Conservation (phyloP, 2,113 vertebrate genomes). For the Sinocyclocheilus anshuiensis region DNA sequence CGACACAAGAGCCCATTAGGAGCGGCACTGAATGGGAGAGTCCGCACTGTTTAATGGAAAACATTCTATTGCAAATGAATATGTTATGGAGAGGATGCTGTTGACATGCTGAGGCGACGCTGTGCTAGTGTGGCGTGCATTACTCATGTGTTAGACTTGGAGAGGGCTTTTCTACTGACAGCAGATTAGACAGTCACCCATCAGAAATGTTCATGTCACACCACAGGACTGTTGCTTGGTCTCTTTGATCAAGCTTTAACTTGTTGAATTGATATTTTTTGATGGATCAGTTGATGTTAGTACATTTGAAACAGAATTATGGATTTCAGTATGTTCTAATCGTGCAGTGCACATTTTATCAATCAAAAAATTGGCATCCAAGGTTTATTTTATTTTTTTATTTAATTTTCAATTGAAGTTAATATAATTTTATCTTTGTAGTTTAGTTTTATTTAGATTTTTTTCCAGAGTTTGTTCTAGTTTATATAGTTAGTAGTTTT, state of each 20-base stretch:
- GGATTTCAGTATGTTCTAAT: background rate
- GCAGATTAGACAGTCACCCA: background rate
- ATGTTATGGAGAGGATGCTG: slow-evolving; percentile 45
- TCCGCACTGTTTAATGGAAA: slow-evolving; percentile 42
- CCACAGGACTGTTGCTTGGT: background rate
- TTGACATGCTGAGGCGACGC: slow-evolving; percentile 33
- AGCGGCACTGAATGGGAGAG: slow-evolving; percentile 5
- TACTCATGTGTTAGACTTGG: slow-evolving; percentile 8
- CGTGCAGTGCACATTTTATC: background rate
- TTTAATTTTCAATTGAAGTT: background rate
- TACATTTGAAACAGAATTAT: background rate
- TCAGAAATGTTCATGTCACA: background rate
- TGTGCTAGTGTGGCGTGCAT: background rate
- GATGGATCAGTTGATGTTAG: background rate
- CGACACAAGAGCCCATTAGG: slow-evolving; percentile 36
- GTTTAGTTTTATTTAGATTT: no score
- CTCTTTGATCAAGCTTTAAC: slow-evolving; percentile 4
- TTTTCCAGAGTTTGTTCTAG: no score
- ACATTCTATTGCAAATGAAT: slow-evolving; percentile 48
- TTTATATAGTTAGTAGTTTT: no score
- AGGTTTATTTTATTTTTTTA: background rate
- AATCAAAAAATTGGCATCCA: background rate
- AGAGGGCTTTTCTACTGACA: slow-evolving; percentile 24
- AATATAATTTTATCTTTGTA: no score
- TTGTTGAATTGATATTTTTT: background rate